Percentiles rank a stretch among this genome's conserved stretches.
Conservation (phyloP, 37 sponge, comb jelly and placozoan genomes). For the Beroe forskalii region DNA sequence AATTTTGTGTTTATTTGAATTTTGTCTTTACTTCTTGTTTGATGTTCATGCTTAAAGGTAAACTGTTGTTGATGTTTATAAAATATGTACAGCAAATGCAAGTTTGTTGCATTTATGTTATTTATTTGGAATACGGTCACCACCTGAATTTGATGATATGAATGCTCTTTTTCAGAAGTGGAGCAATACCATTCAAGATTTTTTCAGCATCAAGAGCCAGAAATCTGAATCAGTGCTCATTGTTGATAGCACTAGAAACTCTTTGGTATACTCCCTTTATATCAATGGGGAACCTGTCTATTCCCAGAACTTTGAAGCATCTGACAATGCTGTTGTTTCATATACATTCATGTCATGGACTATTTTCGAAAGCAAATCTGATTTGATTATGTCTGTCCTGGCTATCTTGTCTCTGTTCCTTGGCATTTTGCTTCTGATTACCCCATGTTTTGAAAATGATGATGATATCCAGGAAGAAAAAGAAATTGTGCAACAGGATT, state of each 20-base stretch:
- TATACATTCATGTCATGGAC: constrained; percentile 55
- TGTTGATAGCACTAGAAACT: background rate
- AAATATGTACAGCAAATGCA: too few species aligned
- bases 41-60: background rate
- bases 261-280: background rate
- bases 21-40: background rate
- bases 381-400: background rate
- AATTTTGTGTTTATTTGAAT: background rate
- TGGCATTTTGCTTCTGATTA: constrained; percentile 26
- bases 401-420: constrained; percentile 3
- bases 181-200: constrained; percentile 1
- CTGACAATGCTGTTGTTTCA: background rate
- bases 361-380: background rate
- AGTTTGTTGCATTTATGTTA: too few species aligned
- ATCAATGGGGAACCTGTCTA: constrained; percentile 19
- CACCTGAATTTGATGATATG: too few species aligned
- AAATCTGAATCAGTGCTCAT: constrained; percentile 13
- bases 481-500: background rate
- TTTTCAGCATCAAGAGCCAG: background rate
- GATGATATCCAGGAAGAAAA: background rate
- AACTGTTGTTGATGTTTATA: background rate
- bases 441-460: constrained; percentile 12
- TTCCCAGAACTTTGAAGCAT: background rate
- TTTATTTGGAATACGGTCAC: background rate
- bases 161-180: constrained; percentile 43